A percentile compares a stretch with the other conserved stretches of the same genome.
Evolutionary conservation across 2,797 vertebrate species (phyloP).

Genomic region (Megalops cyprinoides): DNA sequence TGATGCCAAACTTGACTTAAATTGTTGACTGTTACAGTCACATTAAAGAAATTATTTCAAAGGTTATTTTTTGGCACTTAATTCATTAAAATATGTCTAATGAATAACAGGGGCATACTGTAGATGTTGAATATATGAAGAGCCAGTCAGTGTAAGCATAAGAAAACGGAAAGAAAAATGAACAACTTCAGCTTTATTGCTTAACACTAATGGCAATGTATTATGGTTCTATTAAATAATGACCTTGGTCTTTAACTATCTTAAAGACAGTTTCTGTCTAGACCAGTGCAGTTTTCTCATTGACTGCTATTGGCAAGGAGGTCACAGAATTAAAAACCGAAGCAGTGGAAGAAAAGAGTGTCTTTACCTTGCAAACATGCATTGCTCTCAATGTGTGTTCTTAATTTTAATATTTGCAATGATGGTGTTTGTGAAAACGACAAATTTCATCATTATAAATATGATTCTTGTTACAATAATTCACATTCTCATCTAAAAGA

Average conservation of each 20-base stretch:
- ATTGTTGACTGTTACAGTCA: no score
- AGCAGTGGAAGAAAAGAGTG: background rate
- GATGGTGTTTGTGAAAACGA: background rate
- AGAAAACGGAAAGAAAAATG: no score
- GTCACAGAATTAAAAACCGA: background rate
- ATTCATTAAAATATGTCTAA: no score
- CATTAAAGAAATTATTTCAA: no score
- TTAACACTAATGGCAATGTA: no score
- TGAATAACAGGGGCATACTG: background rate
- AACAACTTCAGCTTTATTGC: no score
- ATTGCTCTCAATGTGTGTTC: background rate
- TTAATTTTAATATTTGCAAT: background rate
- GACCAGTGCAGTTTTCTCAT: background rate
- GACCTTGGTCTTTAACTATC: background rate
- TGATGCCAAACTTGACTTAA: no score
- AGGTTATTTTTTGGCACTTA: no score
- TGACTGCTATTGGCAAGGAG: background rate
- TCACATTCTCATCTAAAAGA: constrained; percentile 11
- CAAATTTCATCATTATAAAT: constrained; percentile 22
- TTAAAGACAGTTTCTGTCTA: background rate
- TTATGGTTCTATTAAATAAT: background rate
- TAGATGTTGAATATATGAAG: background rate
- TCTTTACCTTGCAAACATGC: background rate
- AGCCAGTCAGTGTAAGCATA: background rate
- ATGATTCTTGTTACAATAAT: constrained; percentile 13